These are phyloP conservation scores for Proterorhinus semilunaris DNA, from an alignment of 2,113 vertebrate genomes.

Conservation along the genomic window DNA sequence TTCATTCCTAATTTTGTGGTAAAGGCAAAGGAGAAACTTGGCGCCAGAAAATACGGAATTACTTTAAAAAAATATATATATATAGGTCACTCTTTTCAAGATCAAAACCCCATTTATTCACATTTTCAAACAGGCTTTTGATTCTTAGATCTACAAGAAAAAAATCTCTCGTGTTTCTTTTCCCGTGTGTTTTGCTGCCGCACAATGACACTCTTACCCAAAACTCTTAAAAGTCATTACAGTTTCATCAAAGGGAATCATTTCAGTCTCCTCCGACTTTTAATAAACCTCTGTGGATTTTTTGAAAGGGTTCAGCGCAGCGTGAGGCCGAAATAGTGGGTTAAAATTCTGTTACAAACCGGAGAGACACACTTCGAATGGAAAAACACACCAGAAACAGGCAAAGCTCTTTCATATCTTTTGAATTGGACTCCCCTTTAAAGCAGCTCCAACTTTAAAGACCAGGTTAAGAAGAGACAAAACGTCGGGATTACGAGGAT, in stretches of 20 bases:
- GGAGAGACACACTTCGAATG: background rate
- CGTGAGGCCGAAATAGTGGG: background rate
- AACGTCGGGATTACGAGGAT: background rate
- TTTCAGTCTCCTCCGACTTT: background rate
- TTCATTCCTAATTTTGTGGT: too few species aligned
- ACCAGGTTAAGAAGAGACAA: background rate
- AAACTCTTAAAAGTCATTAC: background rate
- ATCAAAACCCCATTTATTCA: too few species aligned
- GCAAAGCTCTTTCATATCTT: background rate
- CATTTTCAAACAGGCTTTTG: background rate
- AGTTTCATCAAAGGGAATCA: background rate
- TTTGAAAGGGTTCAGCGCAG: background rate
- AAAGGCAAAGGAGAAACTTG: too few species aligned
- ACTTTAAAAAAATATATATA: too few species aligned
- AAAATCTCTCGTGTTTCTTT: too few species aligned
- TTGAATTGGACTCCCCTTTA: background rate
- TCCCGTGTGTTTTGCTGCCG: background rate
- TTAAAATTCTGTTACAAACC: background rate
- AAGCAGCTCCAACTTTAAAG: background rate
- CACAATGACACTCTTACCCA: background rate
- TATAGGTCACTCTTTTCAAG: too few species aligned
- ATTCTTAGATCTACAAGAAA: background rate
- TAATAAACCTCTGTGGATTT: slow-evolving; percentile 1
- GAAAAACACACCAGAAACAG: background rate
- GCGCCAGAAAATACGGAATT: too few species aligned